These are phyloP conservation scores for Incurvaria masculella DNA, from an alignment of 2,888 invertebrate genomes.

Conservation along the genomic window DNA sequence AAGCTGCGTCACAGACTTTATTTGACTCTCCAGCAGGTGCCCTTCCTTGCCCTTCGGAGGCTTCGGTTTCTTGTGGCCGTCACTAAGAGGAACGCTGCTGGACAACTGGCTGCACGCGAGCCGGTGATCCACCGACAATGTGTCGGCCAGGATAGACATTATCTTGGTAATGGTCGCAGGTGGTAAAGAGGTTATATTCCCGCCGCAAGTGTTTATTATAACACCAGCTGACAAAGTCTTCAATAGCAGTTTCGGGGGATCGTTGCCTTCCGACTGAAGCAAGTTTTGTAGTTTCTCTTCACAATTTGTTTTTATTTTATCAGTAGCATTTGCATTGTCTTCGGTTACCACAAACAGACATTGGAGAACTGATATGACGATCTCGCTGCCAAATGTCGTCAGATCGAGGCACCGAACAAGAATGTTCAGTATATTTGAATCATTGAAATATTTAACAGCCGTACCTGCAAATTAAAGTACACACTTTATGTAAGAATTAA, in stretches of 20 bases:
- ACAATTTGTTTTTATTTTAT: conserved; percentile 48
- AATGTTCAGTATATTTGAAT: conserved; percentile 59
- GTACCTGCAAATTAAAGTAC: conserved; percentile 32
- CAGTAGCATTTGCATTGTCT: conserved; percentile 60
- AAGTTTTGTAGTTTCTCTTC: conserved; percentile 40
- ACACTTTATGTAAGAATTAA: not conserved
- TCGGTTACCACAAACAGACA: conserved; percentile 70
- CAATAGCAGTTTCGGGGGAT: conserved; percentile 43
- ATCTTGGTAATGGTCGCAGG: conserved; percentile 46
- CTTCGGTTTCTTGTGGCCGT: conserved; percentile 27
- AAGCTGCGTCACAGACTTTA: conserved; percentile 50
- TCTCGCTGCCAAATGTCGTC: conserved; percentile 53
- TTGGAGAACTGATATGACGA: conserved; percentile 58
- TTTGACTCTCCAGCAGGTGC: conserved; percentile 40
- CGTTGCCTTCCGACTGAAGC: conserved; percentile 35
- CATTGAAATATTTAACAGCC: conserved; percentile 63
- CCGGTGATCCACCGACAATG: conserved; percentile 54
- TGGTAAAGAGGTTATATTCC: conserved; percentile 37
- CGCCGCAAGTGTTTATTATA: conserved; percentile 50
- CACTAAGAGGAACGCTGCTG: conserved; percentile 41
- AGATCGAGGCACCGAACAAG: conserved; percentile 60
- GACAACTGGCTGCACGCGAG: conserved; percentile 44
- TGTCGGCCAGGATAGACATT: conserved; percentile 46
- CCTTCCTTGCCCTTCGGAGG: conserved; percentile 35
- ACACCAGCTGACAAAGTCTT: conserved; percentile 59